Conservation (phyloP, 2,797 vertebrate species). For the Danio albolineatus region DNA sequence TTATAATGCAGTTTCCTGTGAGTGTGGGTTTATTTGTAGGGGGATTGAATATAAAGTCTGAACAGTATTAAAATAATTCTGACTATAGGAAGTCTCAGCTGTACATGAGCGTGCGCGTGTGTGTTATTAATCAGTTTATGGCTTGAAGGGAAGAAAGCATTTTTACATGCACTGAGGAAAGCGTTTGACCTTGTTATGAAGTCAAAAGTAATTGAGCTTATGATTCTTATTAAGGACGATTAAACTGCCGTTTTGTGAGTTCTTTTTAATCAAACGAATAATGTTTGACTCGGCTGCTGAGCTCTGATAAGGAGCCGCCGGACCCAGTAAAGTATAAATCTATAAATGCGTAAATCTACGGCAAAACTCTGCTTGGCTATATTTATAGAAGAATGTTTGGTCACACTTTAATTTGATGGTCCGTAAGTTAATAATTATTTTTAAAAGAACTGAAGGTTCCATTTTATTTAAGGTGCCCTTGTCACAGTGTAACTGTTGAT, state of each 20-base stretch:
- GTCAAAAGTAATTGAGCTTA: conserved; percentile 11
- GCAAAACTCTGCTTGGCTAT: neutral
- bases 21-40: too few species aligned
- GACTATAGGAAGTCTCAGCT: too few species aligned
- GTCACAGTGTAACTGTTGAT: too few species aligned
- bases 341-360: neutral
- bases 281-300: conserved; percentile 7
- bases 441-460: too few species aligned
- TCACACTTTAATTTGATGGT: too few species aligned
- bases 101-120: too few species aligned
- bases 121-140: neutral
- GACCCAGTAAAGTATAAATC: neutral
- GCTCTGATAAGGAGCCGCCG: conserved; percentile 6
- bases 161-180: neutral
- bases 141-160: neutral
- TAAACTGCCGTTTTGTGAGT: neutral
- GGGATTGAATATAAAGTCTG: too few species aligned
- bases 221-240: neutral
- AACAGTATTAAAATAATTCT: too few species aligned
- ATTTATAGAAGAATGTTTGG: too few species aligned
- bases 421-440: too few species aligned
- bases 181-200: conserved; percentile 19
- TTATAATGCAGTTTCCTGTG: too few species aligned
- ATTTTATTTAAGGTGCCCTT: too few species aligned
- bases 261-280: neutral